Evolutionary conservation across 2,113 vertebrate species (phyloP), one percentile per base, ranked within the genome.

Genomic region (Pollachius pollachius): DNA sequence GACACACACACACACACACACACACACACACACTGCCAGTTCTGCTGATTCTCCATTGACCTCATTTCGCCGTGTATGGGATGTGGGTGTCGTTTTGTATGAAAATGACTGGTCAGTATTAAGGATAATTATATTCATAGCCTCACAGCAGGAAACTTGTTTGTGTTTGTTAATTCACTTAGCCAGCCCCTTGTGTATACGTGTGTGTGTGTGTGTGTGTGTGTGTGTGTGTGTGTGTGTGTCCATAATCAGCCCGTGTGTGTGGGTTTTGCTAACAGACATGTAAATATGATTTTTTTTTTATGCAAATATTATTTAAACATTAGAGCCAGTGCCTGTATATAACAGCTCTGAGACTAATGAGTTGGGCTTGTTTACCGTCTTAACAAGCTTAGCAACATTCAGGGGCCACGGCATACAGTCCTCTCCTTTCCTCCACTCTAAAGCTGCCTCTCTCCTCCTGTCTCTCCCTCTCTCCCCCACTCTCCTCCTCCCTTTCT

Each of bases 91-190:
- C 12, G 8, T 48, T 72, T 65, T 56, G 77, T 71, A 27, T 5
- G 84, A 88, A 88, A 87, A 84, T 85, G 73, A 84, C 78, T 71
- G 84, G 88, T 88, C 88, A 87, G 74, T 88, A 88, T 81, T 87
- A 87, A 90, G 85, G 87, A 71, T 73, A 89, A 89, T 48, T 89
- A 74, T 89, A 90, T 88, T 87, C 85, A 89, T 85, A 81, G 80
- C 72, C 84, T 81, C 84, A 84, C 77, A 82, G 86, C 79, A 67
- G 81, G 85, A 86, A 83, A 78, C 76, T 70, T 77, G 79, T 89
- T 85, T 84, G 81, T 80, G 72, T 85, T 84, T 85, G 71, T 87
- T 86, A 81, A 81, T 84, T 82, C 67, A 73, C 75, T 88, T 82
- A 75, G 71, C 60, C 23, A 3, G 64, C 21, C 48, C 41, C 65